These are phyloP conservation scores for Upupa epops DNA, from an alignment of 2,113 vertebrate genomes.

Conservation along the genomic window DNA sequence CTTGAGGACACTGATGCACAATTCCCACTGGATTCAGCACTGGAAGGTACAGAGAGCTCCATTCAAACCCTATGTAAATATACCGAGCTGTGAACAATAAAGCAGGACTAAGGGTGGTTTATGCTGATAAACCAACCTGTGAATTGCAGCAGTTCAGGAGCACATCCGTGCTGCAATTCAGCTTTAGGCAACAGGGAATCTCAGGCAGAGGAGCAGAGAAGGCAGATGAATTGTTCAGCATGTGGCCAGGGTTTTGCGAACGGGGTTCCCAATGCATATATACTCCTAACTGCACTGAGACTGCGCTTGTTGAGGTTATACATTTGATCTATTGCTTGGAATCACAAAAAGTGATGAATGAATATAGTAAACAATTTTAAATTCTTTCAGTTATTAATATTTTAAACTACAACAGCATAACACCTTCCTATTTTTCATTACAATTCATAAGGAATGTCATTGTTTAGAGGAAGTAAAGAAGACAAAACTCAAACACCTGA, in stretches of 20 bases:
- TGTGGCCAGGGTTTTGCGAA: neutral
- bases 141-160: constrained; percentile 13
- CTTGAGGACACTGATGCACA: neutral
- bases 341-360: rapidly evolving
- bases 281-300: neutral
- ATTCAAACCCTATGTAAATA: neutral
- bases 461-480: neutral
- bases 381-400: neutral
- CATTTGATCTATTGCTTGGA: neutral
- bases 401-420: neutral
- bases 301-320: neutral
- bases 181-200: neutral
- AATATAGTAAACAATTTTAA: neutral
- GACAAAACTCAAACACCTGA: neutral
- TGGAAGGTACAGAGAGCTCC: neutral
- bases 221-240: neutral
- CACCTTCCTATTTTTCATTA: neutral
- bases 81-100: neutral
- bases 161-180: neutral
- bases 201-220: neutral
- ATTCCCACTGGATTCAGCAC: neutral
- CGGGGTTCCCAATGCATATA: neutral
- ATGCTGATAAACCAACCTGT: neutral
- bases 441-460: neutral
- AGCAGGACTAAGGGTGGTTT: neutral